These are phyloP conservation scores for Arctocebus calabarensis DNA, from an alignment of 2,797 vertebrate genomes.

Conservation along the genomic window DNA sequence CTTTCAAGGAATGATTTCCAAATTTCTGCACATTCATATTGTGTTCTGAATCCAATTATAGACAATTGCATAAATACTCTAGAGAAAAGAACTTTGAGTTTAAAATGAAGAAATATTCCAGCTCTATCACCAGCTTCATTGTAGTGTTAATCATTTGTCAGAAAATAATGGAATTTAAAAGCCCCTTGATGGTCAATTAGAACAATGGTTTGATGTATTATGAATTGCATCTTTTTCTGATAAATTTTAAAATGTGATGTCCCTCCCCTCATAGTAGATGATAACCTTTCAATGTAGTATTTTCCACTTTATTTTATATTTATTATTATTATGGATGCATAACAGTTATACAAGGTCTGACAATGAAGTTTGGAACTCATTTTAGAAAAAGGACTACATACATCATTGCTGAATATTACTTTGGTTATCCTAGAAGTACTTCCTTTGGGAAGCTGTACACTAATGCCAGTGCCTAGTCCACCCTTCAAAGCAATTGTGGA, in stretches of 20 bases:
- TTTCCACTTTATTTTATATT: not conserved
- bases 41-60: not conserved
- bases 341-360: not conserved
- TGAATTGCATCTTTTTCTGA: not conserved
- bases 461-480: no score
- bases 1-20: conserved; percentile 4
- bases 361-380: no score
- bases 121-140: not conserved
- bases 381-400: no score
- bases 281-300: not conserved
- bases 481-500: no score
- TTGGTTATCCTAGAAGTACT: no score
- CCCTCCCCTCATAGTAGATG: not conserved
- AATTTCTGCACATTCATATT: conserved; percentile 1
- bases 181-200: not conserved
- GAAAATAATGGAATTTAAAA: not conserved
- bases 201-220: not conserved
- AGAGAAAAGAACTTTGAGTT: not conserved
- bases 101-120: conserved; percentile 3
- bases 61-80: conserved; percentile 10
- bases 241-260: not conserved
- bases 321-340: not conserved
- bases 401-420: no score
- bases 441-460: no score
- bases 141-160: not conserved